These are phyloP conservation scores for Anhinga anhinga DNA, from an alignment of 2,113 vertebrate species.

Conservation along the genomic window DNA sequence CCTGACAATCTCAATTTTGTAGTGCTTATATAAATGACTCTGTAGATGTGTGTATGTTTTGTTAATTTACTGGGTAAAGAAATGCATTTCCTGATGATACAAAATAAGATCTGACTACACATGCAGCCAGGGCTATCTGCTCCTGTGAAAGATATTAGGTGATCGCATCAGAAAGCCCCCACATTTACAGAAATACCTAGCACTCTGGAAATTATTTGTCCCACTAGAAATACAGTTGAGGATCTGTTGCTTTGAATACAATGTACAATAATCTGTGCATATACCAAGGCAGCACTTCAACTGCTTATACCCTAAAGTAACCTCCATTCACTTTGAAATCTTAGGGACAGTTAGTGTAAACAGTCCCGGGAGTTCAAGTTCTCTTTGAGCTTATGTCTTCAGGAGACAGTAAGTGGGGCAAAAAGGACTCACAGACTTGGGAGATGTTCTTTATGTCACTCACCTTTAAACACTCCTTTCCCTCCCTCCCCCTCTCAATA, in stretches of 20 bases:
- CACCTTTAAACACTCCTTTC: neutral
- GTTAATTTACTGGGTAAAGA: slow-evolving; percentile 27
- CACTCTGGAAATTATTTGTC: neutral
- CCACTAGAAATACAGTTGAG: neutral
- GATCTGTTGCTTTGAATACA: neutral
- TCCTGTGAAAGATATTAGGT: neutral
- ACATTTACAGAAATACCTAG: neutral
- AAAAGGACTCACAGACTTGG: neutral
- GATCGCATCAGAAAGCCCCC: neutral
- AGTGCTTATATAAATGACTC: slow-evolving; percentile 43
- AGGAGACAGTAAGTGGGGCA: neutral
- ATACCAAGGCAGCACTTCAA: neutral
- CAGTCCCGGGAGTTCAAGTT: neutral
- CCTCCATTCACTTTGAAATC: neutral
- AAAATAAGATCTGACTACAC: neutral
- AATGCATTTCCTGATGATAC: neutral
- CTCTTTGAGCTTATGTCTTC: neutral
- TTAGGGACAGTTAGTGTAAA: neutral
- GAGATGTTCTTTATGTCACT: neutral
- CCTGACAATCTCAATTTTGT: slow-evolving; percentile 49
- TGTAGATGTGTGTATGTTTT: neutral
- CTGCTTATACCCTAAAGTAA: neutral
- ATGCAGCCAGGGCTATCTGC: neutral
- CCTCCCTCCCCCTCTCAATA: neutral
- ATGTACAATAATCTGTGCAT: neutral